Evolutionary conservation across 2,797 vertebrate species (phyloP).

Genomic region (Hydrocynus forskahlii): DNA sequence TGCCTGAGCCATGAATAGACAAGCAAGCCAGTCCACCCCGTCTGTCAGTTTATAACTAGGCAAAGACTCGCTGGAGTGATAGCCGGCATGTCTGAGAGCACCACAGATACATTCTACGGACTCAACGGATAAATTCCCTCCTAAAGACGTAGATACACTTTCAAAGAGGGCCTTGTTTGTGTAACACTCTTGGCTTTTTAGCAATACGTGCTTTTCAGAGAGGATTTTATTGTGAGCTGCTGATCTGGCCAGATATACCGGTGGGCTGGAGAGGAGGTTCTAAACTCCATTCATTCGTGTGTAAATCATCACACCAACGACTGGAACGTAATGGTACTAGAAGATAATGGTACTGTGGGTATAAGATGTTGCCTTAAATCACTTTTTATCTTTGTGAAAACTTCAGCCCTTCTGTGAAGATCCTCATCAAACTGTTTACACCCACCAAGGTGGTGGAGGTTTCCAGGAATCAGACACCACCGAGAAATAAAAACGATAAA

Average conservation of each 20-base stretch:
- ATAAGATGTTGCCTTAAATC: conserved; percentile 59
- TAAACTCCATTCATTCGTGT: neutral
- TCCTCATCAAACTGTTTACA: conserved; percentile 71
- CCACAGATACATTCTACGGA: neutral
- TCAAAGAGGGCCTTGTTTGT: neutral
- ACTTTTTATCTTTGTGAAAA: conserved; percentile 62
- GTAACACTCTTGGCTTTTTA: no score
- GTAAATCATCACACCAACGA: neutral
- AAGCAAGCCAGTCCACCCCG: conserved; percentile 61
- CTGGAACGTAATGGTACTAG: neutral
- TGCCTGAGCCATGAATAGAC: conserved; percentile 67
- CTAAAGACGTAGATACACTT: neutral
- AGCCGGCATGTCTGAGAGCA: neutral
- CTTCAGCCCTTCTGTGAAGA: conserved; percentile 64
- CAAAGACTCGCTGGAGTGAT: conserved; percentile 20
- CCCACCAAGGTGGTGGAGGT: conserved; percentile 60
- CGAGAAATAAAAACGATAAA: conserved; percentile 34
- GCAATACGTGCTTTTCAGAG: no score
- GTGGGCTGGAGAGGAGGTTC: neutral
- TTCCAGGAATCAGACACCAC: conserved; percentile 57
- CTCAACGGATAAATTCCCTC: neutral
- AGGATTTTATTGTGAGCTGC: no score
- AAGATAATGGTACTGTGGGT: conserved; percentile 28
- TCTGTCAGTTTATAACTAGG: conserved; percentile 57
- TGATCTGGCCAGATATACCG: neutral